phyloP scores from a whole-genome alignment of 2,888 invertebrate species.

The Anodontia alba region DNA sequence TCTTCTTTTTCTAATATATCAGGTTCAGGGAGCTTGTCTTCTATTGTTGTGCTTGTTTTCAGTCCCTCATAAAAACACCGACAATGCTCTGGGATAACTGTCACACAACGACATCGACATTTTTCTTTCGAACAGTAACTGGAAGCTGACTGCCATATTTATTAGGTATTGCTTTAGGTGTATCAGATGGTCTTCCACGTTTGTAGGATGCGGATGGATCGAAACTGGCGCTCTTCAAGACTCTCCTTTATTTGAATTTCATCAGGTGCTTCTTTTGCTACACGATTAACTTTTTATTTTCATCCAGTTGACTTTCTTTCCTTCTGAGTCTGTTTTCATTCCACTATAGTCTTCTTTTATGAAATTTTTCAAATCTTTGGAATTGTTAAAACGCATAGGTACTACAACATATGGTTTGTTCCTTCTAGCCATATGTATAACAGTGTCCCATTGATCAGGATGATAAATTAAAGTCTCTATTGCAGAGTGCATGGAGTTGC shows the following conservation, averaged over 20 bases:
- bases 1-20: too few species aligned
- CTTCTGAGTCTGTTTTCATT: constrained; percentile 17
- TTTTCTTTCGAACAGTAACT: constrained; percentile 25
- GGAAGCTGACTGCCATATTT: constrained; percentile 29
- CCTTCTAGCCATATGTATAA: too few species aligned
- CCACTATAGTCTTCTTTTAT: neutral
- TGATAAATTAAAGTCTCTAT: constrained; percentile 33
- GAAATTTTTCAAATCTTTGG: constrained; percentile 3
- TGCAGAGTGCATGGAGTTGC: constrained; percentile 36
- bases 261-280: constrained; percentile 21
- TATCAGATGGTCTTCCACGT: constrained; percentile 14
- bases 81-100: constrained; percentile 8
- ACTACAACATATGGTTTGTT: constrained; percentile 31
- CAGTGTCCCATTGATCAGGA: constrained; percentile 39
- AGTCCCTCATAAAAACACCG: constrained; percentile 12
- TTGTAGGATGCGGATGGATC: constrained; percentile 2
- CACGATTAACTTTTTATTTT: constrained; percentile 26
- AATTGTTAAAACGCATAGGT: constrained; percentile 20
- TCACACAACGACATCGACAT: too few species aligned
- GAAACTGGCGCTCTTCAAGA: neutral
- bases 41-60: neutral
- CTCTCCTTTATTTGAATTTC: constrained; percentile 21
- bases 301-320: constrained; percentile 29
- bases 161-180: neutral
- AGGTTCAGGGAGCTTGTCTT: constrained; percentile 13